Percentiles rank a stretch among this genome's conserved stretches.
Conservation (phyloP, 1,140 invertebrate genomes). For the Drosophila orena region DNA sequence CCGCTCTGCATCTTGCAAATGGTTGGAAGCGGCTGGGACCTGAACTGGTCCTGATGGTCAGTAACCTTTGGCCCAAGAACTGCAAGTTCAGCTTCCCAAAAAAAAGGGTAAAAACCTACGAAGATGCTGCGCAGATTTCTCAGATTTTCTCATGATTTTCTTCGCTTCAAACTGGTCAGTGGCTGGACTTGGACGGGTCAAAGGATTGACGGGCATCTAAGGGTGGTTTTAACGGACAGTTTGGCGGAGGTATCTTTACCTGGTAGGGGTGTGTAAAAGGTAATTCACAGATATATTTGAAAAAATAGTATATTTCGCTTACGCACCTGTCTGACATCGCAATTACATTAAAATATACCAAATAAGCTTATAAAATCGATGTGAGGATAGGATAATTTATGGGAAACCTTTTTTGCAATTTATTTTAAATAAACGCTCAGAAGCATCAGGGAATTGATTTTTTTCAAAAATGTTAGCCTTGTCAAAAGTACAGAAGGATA, state of each 20-base stretch:
- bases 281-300: too few relatives aligned
- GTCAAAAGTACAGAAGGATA: too few relatives aligned
- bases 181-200: slow-evolving; percentile 41
- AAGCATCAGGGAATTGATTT: too few relatives aligned
- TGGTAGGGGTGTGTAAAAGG: too few relatives aligned
- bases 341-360: too few relatives aligned
- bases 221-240: slow-evolving; percentile 9
- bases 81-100: slow-evolving; percentile 38
- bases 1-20: slow-evolving; percentile 57
- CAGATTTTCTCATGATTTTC: slow-evolving; percentile 74
- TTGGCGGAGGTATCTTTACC: neutral
- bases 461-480: too few relatives aligned
- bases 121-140: slow-evolving; percentile 69
- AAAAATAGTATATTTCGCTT: too few relatives aligned
- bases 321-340: too few relatives aligned
- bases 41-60: slow-evolving; percentile 52
- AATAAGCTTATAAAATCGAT: too few relatives aligned
- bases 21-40: slow-evolving; percentile 29
- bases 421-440: too few relatives aligned
- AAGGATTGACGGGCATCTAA: slow-evolving; percentile 34
- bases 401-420: too few relatives aligned
- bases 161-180: slow-evolving; percentile 41
- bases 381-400: too few relatives aligned
- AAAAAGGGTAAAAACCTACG: slow-evolving; percentile 53
- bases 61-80: slow-evolving; percentile 67